Evolutionary conservation across 2,113 vertebrate genomes (phyloP).

Genomic region (Onychostruthus taczanowskii): DNA sequence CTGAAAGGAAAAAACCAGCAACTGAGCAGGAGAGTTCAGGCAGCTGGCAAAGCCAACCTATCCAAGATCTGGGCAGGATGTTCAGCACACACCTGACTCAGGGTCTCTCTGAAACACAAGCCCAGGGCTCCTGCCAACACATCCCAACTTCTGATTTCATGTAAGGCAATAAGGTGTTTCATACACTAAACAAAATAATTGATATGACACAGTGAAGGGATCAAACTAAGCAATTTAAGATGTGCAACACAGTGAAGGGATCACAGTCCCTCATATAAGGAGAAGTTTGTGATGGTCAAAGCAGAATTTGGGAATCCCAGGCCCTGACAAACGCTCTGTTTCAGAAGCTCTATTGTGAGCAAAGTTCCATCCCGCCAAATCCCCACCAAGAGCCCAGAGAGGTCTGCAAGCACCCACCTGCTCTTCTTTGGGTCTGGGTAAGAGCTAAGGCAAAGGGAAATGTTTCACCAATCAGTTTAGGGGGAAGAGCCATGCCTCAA

Average conservation of each 20-base stretch:
- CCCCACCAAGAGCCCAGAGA: neutral
- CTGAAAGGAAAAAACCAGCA: neutral
- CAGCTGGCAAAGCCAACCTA: neutral
- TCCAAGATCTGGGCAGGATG: neutral
- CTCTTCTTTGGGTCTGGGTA: neutral
- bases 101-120: neutral
- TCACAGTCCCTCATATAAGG: fast-evolving
- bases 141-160: neutral
- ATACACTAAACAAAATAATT: neutral
- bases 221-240: fast-evolving
- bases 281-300: neutral
- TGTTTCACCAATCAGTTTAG: neutral
- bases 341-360: neutral
- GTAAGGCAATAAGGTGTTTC: neutral
- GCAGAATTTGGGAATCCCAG: neutral
- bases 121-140: neutral
- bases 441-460: neutral
- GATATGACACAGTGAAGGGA: fast-evolving
- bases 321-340: fast-evolving
- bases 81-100: neutral
- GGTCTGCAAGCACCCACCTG: neutral
- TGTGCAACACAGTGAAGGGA: neutral
- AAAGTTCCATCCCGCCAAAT: neutral
- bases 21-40: neutral
- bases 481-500: neutral